Evolutionary conservation across 2,888 invertebrate genomes (phyloP), one percentile per base, ranked within the genome.

Genomic region (Trichacis sp.): DNA sequence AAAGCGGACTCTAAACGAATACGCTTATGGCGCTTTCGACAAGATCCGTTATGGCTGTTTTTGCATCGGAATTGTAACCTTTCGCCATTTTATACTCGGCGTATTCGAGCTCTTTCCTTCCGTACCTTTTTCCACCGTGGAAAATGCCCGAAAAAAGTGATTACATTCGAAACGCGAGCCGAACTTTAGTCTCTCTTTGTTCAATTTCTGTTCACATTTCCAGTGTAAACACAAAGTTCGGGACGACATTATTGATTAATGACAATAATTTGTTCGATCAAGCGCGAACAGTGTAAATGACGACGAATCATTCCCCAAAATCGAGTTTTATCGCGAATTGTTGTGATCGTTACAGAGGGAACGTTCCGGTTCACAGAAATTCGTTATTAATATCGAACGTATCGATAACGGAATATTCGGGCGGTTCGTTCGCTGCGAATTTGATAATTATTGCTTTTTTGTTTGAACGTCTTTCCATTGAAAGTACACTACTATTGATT

Each of bases 21-120:
- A 33, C 33, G 33, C 33, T 33, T n/a, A 33, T 33, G 33, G 33
- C 33, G 9, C 33, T 33, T 33, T 33, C 33, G 33, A 33, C 33
- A 33, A 33, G 33, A 33, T 33, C 33, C 33, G 8, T 33, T 33
- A 33, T n/a, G 33, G 33, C n/a, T 33, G 2, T 33, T 33, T 33
- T 33, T 33, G 33, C 33, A 33, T 33, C 33, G 33, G 33, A n/a
- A 33, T 33, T 33, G n/a, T 33, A 33, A 33, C 33, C n/a, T 33
- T 33, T 33, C 33, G 33, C 33, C n/a, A 24, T 33, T 33, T 33
- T n/a, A 6, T n/a, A 33, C 2, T 9, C 33, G 8, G 24, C 8
- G 24, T 5, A 24, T 24, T 24, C 24, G 24, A 24, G 24, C n/a
- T 11, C 11, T n/a, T 33, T 33, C 9, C n/a, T 11, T n/a, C n/a